Percentiles rank a stretch among this genome's conserved stretches.
phyloP scores from a whole-genome alignment of 2,797 vertebrate species.

The Aselliscus stoliczkanus region DNA sequence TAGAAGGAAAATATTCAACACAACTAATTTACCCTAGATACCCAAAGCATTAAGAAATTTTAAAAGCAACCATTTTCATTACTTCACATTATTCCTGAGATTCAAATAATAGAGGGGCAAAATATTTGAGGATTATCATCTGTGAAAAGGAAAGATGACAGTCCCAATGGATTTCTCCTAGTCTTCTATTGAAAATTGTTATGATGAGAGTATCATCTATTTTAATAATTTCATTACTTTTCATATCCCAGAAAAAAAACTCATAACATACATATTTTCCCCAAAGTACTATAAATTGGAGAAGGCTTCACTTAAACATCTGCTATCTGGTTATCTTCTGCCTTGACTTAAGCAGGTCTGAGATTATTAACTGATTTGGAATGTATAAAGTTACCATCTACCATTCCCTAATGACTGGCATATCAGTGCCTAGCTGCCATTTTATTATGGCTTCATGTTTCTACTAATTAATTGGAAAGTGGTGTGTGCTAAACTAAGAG shows the following conservation, averaged over 20 bases:
- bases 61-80: not conserved
- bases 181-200: slow-evolving; percentile 21
- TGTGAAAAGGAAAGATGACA: not conserved
- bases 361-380: not conserved
- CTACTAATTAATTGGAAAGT: not conserved
- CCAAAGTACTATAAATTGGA: not conserved
- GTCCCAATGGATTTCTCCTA: not conserved
- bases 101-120: not conserved
- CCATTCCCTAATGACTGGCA: not conserved
- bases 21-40: not conserved
- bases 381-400: not conserved
- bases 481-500: not conserved
- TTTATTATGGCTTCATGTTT: not conserved
- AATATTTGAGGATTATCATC: not conserved
- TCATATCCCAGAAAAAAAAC: not conserved
- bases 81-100: not conserved
- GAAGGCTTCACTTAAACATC: slow-evolving; percentile 6
- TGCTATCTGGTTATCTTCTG: slow-evolving; percentile 30
- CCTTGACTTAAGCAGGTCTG: not conserved
- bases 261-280: not conserved
- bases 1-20: not conserved
- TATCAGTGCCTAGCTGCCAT: not conserved
- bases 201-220: not conserved
- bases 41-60: not conserved
- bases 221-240: slow-evolving; percentile 42